These are phyloP conservation scores for Mastacembelus armatus DNA, from an alignment of 2,797 vertebrate genomes.

Conservation along the genomic window DNA sequence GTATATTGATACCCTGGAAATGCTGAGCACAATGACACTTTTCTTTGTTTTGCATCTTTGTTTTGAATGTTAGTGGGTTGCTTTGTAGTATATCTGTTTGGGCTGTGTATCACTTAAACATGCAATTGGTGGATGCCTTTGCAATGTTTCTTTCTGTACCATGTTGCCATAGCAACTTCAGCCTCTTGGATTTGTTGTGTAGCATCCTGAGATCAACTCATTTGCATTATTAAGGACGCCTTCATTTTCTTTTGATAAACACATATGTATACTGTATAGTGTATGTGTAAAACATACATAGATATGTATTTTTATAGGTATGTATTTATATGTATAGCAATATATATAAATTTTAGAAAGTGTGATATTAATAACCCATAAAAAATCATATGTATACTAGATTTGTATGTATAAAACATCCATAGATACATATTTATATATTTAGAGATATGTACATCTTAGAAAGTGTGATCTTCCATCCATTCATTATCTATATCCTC, in stretches of 20 bases:
- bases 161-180: constrained; percentile 50
- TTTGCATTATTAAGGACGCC: constrained; percentile 41
- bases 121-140: constrained; percentile 3
- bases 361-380: too few species aligned
- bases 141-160: constrained; percentile 16
- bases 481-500: too few species aligned
- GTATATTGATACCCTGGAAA: constrained; percentile 23
- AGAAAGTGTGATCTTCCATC: too few species aligned
- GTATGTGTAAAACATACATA: background rate
- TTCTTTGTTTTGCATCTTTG: constrained; percentile 33
- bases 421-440: too few species aligned
- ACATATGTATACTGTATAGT: background rate
- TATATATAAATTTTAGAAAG: too few species aligned
- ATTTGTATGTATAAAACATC: too few species aligned
- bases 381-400: too few species aligned
- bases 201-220: constrained; percentile 29
- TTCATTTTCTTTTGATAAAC: constrained; percentile 26
- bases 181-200: constrained; percentile 18
- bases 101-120: constrained; percentile 18
- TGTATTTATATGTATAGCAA: too few species aligned
- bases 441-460: too few species aligned
- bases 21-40: constrained; percentile 10
- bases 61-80: constrained; percentile 15
- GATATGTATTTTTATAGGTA: background rate
- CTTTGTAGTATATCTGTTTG: constrained; percentile 24